Evolutionary conservation across 2,113 vertebrate genomes (phyloP).

Genomic region (Limanda limanda): DNA sequence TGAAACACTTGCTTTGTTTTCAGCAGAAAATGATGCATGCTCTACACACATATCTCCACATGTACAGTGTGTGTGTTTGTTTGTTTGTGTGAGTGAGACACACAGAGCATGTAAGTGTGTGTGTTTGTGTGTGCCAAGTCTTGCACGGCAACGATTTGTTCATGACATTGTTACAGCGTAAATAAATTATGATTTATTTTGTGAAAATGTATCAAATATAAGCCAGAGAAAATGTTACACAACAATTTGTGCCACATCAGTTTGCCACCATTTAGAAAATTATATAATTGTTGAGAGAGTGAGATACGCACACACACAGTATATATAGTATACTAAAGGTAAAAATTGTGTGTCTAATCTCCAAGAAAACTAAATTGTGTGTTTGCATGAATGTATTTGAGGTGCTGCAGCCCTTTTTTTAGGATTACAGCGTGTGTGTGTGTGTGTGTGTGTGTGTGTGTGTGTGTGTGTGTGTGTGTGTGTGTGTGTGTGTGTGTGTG

Average conservation of each 20-base stretch:
- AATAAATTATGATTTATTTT: too few species aligned
- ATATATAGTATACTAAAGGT: not conserved
- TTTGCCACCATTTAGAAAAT: too few species aligned
- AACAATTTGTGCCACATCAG: too few species aligned
- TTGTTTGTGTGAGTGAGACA: not conserved
- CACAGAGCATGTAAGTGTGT: not conserved
- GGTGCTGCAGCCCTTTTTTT: too few species aligned
- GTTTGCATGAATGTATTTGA: too few species aligned
- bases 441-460: not conserved
- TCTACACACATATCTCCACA: not conserved
- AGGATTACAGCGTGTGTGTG: too few species aligned
- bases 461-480: not conserved
- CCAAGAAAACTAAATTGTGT: too few species aligned
- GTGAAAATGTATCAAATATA: too few species aligned
- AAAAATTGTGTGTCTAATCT: not conserved
- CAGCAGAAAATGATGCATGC: slow-evolving; percentile 40
- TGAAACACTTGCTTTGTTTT: slow-evolving; percentile 63
- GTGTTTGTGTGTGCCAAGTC: slow-evolving; percentile 1
- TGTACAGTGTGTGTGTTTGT: not conserved
- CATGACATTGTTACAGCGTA: slow-evolving; percentile 21
- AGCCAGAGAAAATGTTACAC: too few species aligned
- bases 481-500: not conserved
- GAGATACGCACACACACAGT: not conserved
- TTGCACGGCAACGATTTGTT: slow-evolving; percentile 24
- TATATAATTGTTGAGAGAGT: too few species aligned